A percentile compares a stretch with the other conserved stretches of the same genome.
These are phyloP conservation scores for Pantelozetes paolii DNA, from an alignment of 2,888 invertebrate genomes.

Conservation along the genomic window DNA sequence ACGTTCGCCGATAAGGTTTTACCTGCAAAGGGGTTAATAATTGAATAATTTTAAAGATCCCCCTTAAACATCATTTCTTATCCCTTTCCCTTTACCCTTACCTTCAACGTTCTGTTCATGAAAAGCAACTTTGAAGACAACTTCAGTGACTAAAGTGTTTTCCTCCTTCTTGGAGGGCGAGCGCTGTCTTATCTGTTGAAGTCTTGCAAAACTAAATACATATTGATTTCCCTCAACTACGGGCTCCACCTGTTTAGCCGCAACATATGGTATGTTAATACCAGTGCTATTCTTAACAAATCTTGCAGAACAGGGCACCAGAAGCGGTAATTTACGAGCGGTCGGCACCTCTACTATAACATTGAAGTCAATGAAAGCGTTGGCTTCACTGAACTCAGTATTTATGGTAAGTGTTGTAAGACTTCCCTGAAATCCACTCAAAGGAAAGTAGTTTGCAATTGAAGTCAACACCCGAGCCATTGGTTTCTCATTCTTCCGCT, in stretches of 20 bases:
- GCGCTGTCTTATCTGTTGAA: conserved; percentile 44
- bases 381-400: conserved; percentile 27
- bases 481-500: conserved; percentile 42
- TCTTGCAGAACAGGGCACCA: conserved; percentile 46
- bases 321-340: conserved; percentile 39
- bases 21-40: neutral
- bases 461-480: conserved; percentile 28
- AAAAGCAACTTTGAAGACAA: conserved; percentile 33
- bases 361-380: conserved; percentile 42
- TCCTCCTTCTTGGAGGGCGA: conserved; percentile 17
- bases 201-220: conserved; percentile 45
- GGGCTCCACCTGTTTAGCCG: conserved; percentile 44
- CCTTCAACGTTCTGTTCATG: conserved; percentile 35
- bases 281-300: conserved; percentile 44
- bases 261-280: conserved; percentile 47
- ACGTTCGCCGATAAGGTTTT: conserved; percentile 28
- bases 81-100: too few species aligned
- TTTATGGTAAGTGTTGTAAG: conserved; percentile 25
- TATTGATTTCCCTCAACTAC: conserved; percentile 44
- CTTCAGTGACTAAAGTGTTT: conserved; percentile 29
- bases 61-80: too few species aligned
- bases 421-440: conserved; percentile 34
- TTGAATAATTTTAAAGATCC: neutral
- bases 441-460: neutral
- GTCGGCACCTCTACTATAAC: conserved; percentile 43